phyloP scores from a whole-genome alignment of 2,797 vertebrate species.

The Champsocephalus esox region DNA sequence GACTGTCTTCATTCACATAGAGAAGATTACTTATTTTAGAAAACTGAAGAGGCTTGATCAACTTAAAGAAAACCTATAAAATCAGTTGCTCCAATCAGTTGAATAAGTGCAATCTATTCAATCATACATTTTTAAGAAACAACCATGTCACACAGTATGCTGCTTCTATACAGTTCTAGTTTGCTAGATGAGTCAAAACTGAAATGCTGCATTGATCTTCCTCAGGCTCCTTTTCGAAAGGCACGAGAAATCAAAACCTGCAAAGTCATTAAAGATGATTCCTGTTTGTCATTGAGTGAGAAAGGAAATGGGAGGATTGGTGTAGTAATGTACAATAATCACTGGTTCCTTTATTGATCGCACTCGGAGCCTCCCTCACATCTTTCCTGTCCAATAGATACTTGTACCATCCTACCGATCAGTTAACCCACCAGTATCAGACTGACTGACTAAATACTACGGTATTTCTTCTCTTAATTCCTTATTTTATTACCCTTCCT shows the following conservation, averaged over 20 bases:
- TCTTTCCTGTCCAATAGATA: slow-evolving; percentile 63
- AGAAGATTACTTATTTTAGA: background rate
- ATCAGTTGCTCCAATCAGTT: background rate
- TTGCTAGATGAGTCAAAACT: slow-evolving; percentile 24
- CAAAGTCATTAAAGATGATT: slow-evolving; percentile 46
- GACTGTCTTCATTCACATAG: background rate
- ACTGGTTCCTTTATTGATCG: slow-evolving; percentile 66
- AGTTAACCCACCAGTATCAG: slow-evolving; percentile 30
- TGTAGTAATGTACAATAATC: slow-evolving; percentile 55
- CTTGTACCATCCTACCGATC: slow-evolving; percentile 31
- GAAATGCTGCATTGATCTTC: slow-evolving; percentile 37
- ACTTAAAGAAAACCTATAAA: background rate
- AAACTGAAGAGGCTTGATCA: background rate
- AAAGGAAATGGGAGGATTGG: slow-evolving; percentile 58
- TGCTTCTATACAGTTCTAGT: background rate
- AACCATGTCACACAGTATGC: background rate
- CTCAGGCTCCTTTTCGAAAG: slow-evolving; percentile 34
- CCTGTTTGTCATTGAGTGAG: slow-evolving; percentile 47
- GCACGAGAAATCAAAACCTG: slow-evolving; percentile 48
- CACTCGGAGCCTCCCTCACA: slow-evolving; percentile 37
- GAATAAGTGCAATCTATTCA: background rate
- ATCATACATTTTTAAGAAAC: slow-evolving; percentile 1
- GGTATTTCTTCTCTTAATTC: slow-evolving; percentile 14
- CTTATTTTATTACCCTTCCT: slow-evolving; percentile 10
- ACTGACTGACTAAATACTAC: slow-evolving; percentile 36